Percentiles rank a stretch among this genome's conserved stretches.
Conservation (phyloP, 2,888 invertebrate species). For the Dolichopus griseipennis region DNA sequence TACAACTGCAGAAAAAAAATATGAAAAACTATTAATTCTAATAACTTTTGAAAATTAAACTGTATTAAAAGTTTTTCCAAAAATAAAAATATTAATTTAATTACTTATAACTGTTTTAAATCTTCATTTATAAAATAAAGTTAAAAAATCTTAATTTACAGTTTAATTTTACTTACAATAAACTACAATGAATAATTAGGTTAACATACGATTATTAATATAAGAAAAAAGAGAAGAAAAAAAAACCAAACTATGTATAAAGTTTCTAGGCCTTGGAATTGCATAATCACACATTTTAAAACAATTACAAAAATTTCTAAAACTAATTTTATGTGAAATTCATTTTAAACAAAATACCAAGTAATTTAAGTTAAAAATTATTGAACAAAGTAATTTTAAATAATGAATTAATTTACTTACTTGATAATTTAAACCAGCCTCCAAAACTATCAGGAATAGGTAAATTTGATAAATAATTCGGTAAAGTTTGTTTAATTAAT, state of each 20-base stretch:
- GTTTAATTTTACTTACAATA: too few species aligned
- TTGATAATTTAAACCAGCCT: conserved; percentile 78
- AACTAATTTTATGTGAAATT: too few species aligned
- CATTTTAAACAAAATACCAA: not conserved
- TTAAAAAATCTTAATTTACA: too few species aligned
- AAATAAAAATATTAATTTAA: too few species aligned
- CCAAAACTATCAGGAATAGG: conserved; percentile 76
- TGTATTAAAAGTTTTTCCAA: too few species aligned
- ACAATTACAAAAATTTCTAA: not conserved
- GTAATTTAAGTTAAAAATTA: not conserved
- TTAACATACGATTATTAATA: too few species aligned
- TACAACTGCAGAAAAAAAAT: too few species aligned
- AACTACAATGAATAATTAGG: too few species aligned
- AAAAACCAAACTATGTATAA: not conserved
- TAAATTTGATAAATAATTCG: conserved; percentile 72
- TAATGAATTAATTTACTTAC: conserved; percentile 47
- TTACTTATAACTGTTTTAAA: too few species aligned
- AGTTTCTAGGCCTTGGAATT: not conserved
- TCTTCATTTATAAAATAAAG: too few species aligned
- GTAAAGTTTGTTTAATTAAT: conserved; percentile 68
- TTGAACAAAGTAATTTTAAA: not conserved
- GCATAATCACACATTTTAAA: not conserved
- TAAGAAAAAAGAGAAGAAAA: not conserved
- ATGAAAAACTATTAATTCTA: too few species aligned
- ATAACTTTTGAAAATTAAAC: too few species aligned